Conservation (phyloP, 2,113 vertebrate species). For the Gobiocypris rarus region DNA sequence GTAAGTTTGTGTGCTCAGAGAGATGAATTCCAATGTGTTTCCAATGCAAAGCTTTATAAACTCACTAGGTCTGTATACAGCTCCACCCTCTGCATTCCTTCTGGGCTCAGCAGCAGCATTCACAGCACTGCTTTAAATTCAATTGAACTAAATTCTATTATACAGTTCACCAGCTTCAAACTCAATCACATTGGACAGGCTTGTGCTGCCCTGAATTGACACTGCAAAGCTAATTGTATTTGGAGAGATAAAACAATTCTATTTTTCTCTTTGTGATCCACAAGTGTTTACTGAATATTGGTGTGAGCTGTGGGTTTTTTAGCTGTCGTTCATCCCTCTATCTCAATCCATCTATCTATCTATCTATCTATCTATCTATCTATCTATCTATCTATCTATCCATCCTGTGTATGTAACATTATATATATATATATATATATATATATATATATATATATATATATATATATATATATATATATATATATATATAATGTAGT, state of each 20-base stretch:
- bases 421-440: too few relatives aligned
- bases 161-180: constrained; percentile 9
- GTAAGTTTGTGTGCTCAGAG: background rate
- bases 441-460: too few relatives aligned
- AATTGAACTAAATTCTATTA: constrained; percentile 60
- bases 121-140: constrained; percentile 44
- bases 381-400: too few relatives aligned
- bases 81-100: constrained; percentile 39
- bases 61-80: background rate
- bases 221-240: constrained; percentile 24
- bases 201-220: background rate
- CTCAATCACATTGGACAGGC: constrained; percentile 1
- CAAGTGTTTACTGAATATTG: constrained; percentile 7
- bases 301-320: too few relatives aligned
- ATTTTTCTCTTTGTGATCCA: constrained; percentile 15
- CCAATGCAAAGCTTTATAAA: constrained; percentile 9
- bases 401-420: too few relatives aligned
- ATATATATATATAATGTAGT: too few relatives aligned
- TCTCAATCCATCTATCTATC: too few relatives aligned
- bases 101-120: constrained; percentile 30
- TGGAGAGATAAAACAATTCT: constrained; percentile 11
- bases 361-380: too few relatives aligned
- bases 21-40: constrained; percentile 17
- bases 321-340: too few relatives aligned
- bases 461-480: too few relatives aligned